Percentiles rank a stretch among this genome's conserved stretches.
Evolutionary conservation across 2,113 vertebrate species (phyloP).

Genomic region (Pachycephala philippinensis): DNA sequence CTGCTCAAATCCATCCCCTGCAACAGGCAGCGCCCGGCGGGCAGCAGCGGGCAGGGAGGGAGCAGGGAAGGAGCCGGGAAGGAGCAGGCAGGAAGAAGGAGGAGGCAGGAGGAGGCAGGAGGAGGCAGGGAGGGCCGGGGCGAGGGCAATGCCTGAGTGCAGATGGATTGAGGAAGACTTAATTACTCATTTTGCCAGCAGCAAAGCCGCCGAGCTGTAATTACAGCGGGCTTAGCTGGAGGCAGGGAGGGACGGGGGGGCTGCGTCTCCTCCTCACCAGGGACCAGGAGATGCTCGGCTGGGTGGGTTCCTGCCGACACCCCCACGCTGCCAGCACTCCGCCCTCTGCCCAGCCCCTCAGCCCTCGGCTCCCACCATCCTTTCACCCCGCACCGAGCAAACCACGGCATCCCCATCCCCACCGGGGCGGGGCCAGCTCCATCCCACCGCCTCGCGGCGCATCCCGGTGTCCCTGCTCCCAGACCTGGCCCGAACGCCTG

Average conservation of each 20-base stretch:
- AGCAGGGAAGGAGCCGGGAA: not conserved
- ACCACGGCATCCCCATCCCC: not conserved
- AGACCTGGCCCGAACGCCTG: accelerated
- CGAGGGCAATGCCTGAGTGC: not conserved
- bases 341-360: not conserved
- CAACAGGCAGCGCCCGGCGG: not conserved
- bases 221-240: not conserved
- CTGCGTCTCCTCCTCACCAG: not conserved
- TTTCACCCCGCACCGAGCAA: accelerated
- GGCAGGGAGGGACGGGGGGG: too few species aligned
- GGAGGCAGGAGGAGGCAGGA: not conserved
- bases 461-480: not conserved
- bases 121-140: not conserved
- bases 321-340: too few species aligned
- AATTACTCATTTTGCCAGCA: constrained; percentile 6
- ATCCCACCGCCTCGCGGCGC: not conserved
- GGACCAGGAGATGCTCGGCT: not conserved
- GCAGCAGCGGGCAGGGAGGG: not conserved
- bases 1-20: not conserved
- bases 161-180: not conserved
- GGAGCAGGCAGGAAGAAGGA: not conserved
- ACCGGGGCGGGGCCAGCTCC: accelerated
- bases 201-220: constrained; percentile 9
- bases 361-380: not conserved
- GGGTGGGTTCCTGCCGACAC: accelerated